These are phyloP conservation scores for Maniola hyperantus DNA, from an alignment of 2,888 invertebrate species.

Conservation along the genomic window DNA sequence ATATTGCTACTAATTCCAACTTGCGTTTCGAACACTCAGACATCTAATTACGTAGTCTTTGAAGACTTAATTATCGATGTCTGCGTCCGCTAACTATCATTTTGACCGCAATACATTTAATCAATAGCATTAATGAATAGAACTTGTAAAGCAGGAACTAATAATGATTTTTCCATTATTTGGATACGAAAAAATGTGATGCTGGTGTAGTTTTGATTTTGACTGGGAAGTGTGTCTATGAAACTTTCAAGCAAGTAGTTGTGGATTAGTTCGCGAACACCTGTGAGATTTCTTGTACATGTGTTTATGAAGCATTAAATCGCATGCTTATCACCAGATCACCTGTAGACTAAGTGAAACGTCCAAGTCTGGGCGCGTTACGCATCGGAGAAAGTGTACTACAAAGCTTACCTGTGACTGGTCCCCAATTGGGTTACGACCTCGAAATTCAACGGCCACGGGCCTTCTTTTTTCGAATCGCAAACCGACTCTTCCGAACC, in stretches of 20 bases:
- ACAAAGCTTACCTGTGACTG: conserved; percentile 72
- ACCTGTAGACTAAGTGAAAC: conserved; percentile 65
- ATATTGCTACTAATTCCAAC: conserved; percentile 6
- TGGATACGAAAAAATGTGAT: background rate
- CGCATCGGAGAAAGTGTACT: conserved; percentile 79
- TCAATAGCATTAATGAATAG: conserved; percentile 21
- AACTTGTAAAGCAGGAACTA: conserved; percentile 19
- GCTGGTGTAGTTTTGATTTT: background rate
- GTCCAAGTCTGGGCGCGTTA: conserved; percentile 67
- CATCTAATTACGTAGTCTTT: conserved; percentile 29
- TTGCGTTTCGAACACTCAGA: conserved; percentile 19
- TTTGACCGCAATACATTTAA: conserved; percentile 35
- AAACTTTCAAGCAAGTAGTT: background rate
- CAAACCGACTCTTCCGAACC: conserved; percentile 51
- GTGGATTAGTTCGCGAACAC: background rate
- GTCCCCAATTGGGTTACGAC: conserved; percentile 78
- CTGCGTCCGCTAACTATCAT: conserved; percentile 28
- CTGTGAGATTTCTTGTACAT: conserved; percentile 9
- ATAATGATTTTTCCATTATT: background rate
- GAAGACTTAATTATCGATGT: conserved; percentile 29
- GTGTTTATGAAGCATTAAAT: conserved; percentile 21
- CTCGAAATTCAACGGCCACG: conserved; percentile 70
- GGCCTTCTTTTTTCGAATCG: conserved; percentile 64
- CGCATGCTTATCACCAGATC: conserved; percentile 36
- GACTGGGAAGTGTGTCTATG: background rate